Evolutionary conservation across 2,113 vertebrate genomes (phyloP).

Genomic region (Pipra filicauda): DNA sequence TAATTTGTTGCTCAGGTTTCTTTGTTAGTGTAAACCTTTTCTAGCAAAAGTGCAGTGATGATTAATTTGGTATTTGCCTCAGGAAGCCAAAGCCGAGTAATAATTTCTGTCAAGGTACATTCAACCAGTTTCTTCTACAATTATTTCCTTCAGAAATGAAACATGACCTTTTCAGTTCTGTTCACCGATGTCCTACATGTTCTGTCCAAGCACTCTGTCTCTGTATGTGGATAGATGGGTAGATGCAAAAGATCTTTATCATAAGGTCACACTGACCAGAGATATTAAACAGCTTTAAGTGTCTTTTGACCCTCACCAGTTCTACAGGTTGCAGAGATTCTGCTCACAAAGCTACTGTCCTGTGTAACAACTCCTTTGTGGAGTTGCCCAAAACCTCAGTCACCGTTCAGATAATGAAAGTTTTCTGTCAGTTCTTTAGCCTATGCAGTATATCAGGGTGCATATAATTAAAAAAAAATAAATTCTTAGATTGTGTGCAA

Average conservation of each 20-base stretch:
- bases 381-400: not conserved
- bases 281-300: not conserved
- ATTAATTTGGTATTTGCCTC: not conserved
- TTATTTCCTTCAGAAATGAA: not conserved
- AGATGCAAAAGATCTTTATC: not conserved
- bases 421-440: not conserved
- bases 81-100: not conserved
- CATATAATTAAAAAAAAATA: not conserved
- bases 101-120: not conserved
- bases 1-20: not conserved
- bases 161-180: not conserved
- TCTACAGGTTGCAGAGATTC: not conserved
- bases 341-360: not conserved
- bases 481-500: not conserved
- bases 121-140: not conserved
- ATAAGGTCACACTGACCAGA: not conserved
- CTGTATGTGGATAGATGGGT: not conserved
- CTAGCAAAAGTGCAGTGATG: not conserved
- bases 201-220: not conserved
- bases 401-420: not conserved
- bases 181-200: not conserved
- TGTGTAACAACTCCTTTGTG: not conserved
- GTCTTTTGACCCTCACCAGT: not conserved
- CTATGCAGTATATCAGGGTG: accelerated
- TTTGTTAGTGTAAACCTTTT: not conserved